Base-by-base conservation (phyloP, 2,888 invertebrate genomes). In the Norana najaformis region DNA sequence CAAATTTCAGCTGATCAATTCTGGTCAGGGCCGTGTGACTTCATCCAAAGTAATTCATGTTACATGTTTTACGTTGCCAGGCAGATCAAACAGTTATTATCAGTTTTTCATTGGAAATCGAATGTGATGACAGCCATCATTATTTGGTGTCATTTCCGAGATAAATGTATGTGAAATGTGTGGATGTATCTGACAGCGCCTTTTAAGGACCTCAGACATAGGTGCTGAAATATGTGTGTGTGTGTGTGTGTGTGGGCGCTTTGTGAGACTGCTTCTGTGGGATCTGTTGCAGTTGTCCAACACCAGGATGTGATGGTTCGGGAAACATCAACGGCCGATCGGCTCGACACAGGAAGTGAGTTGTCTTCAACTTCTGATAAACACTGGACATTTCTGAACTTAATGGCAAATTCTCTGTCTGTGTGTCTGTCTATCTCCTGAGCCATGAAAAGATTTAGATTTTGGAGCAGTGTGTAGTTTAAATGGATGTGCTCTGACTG, bases 281-380 rank as follows among this genome's bases (percentile, higher is more conserved):
- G n/a, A n/a, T 69, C 18, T 69, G 47, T 23, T 47, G 20, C 88
- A 94, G 94, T 91, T 94, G 94, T 92, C 94, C 94, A 20, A 94
- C 94, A 47, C 94, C 94, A 88, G 94, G 94, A 90, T 94, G 94
- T 93, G 94, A 94, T 93, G 94, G 94, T 53, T 93, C 94, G 89
- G 94, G 94, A 85, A 94, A 95, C 93, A 93, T 94, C 89, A 94
- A 94, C 92, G 94, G 93, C 89, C 94, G 93, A 91, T 94, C 94
- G 47, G 92, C 93, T 30, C 93, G 94, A 91, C 94, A 94, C 92
- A 93, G 94, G 91, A 93, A 93, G 93, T 93, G 92, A 92, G 93
- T 92, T 53, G 30, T 69, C 23, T 20, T 34, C 14, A 14, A 83
- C 30, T 83, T 83, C 41, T 18, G 8, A 41, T 41, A 41, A 41